These are phyloP conservation scores for Heterodera filipjevi DNA, from an alignment of 2,888 invertebrate genomes.

Conservation along the genomic window DNA sequence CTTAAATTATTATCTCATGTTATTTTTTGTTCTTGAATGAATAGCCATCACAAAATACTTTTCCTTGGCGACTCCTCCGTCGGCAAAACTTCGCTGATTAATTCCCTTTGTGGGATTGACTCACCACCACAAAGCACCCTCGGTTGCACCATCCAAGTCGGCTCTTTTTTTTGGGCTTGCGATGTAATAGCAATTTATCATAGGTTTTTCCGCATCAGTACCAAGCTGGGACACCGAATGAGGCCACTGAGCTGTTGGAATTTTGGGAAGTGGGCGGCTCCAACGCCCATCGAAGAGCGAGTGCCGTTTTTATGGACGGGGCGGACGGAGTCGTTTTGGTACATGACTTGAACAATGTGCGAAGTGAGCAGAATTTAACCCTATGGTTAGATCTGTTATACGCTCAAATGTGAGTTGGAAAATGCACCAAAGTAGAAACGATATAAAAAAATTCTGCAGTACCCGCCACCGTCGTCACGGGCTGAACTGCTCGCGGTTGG, in stretches of 20 bases:
- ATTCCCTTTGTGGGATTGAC: slow-evolving; percentile 75
- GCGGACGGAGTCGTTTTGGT: slow-evolving; percentile 90
- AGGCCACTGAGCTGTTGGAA: slow-evolving; percentile 73
- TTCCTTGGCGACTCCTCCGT: slow-evolving; percentile 92
- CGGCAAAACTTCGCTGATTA: slow-evolving; percentile 92
- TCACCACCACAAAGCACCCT: slow-evolving; percentile 48
- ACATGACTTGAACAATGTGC: slow-evolving; percentile 92
- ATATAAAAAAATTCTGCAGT: neutral
- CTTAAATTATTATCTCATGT: no score
- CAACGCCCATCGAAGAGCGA: slow-evolving; percentile 75
- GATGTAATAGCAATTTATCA: neutral
- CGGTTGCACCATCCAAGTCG: slow-evolving; percentile 43
- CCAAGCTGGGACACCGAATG: slow-evolving; percentile 57
- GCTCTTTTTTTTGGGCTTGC: neutral
- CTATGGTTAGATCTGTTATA: slow-evolving; percentile 46
- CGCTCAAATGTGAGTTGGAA: neutral
- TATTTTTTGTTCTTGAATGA: neutral
- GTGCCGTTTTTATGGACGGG: slow-evolving; percentile 89
- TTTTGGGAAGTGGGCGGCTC: slow-evolving; percentile 86
- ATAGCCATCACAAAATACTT: slow-evolving; percentile 70
- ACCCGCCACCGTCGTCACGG: neutral
- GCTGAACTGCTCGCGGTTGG: neutral
- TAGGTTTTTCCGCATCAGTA: slow-evolving; percentile 52
- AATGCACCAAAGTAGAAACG: neutral
- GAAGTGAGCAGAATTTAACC: slow-evolving; percentile 76